Evolutionary conservation across 2,113 vertebrate species (phyloP).

Genomic region (Spea multiplicata): DNA sequence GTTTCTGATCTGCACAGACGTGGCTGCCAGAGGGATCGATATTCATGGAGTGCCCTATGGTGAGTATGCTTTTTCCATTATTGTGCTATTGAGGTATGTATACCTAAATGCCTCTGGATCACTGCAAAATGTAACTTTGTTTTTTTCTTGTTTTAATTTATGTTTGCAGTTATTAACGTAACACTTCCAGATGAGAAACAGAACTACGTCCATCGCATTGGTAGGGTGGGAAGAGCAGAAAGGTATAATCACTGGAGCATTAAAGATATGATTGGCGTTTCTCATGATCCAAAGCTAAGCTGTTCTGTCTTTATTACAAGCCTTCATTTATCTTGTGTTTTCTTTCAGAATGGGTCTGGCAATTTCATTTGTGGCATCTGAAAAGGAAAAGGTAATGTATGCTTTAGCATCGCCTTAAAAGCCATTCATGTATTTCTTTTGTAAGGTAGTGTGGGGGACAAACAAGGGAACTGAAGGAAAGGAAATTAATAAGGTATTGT

Average conservation of each 20-base stretch:
- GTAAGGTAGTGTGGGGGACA: no score
- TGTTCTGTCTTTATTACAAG: not conserved
- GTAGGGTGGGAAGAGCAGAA: conserved; percentile 93
- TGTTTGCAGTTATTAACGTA: conserved; percentile 87
- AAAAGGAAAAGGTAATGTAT: conserved; percentile 90
- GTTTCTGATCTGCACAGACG: conserved; percentile 94
- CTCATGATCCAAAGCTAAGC: not conserved
- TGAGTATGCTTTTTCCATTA: conserved; percentile 56
- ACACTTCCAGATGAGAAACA: conserved; percentile 97
- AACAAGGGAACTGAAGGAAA: no score
- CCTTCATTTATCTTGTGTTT: not conserved
- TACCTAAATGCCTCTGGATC: not conserved
- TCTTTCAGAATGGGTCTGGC: conserved; percentile 91
- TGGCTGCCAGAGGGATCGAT: conserved; percentile 96
- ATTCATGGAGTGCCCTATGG: conserved; percentile 91
- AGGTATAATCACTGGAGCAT: conserved; percentile 64
- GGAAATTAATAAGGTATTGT: no score
- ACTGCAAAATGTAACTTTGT: not conserved
- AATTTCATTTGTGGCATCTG: conserved; percentile 91
- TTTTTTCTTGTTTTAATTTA: not conserved
- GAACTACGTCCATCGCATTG: conserved; percentile 96
- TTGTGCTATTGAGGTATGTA: not conserved
- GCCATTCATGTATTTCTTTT: no score
- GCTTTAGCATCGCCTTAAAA: not conserved
- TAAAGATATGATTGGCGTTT: not conserved